phyloP scores from a whole-genome alignment of 2,888 invertebrate species.

The Epistrophe eligans region DNA sequence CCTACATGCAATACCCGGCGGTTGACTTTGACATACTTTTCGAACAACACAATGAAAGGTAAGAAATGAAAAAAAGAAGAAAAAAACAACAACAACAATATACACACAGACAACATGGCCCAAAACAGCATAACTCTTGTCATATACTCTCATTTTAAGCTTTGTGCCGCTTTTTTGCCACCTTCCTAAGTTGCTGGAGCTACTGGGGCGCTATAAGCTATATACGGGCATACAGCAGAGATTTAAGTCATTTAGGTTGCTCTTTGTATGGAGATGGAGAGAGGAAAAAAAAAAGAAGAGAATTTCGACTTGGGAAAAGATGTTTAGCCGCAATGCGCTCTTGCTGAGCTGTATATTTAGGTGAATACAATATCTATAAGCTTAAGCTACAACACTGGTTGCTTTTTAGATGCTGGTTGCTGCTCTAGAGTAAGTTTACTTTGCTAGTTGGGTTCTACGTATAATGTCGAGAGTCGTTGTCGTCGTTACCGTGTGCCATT shows the following conservation, averaged over 20 bases:
- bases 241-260: conserved; percentile 48
- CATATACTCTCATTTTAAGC: conserved; percentile 55
- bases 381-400: conserved; percentile 54
- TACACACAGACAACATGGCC: conserved; percentile 37
- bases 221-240: conserved; percentile 42
- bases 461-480: background rate
- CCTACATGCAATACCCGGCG: conserved; percentile 73
- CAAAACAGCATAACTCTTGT: conserved; percentile 56
- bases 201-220: conserved; percentile 22
- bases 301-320: conserved; percentile 34
- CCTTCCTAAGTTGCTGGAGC: conserved; percentile 26
- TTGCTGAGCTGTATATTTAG: conserved; percentile 33
- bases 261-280: conserved; percentile 55
- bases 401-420: conserved; percentile 38
- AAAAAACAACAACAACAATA: background rate
- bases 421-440: conserved; percentile 25
- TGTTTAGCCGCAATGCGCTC: conserved; percentile 60
- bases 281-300: conserved; percentile 32
- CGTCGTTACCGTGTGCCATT: conserved; percentile 31
- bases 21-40: conserved; percentile 76
- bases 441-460: conserved; percentile 1
- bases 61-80: conserved; percentile 7
- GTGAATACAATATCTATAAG: conserved; percentile 37
- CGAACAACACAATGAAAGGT: conserved; percentile 51
- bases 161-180: conserved; percentile 58